phyloP scores from a whole-genome alignment of 2,113 vertebrate genomes.

The Aplodontia rufa region DNA sequence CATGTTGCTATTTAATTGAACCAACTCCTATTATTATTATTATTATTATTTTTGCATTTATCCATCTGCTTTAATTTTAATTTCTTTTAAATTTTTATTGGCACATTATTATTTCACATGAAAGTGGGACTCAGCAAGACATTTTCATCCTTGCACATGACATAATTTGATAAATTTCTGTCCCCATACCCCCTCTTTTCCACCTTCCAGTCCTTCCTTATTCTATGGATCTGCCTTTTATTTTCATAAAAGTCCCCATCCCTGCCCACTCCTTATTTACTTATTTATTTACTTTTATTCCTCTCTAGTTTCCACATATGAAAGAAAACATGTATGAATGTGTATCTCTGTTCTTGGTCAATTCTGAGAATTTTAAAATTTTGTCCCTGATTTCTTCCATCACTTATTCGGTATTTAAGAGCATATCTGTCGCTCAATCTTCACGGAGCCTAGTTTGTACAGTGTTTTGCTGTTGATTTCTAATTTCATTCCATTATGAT shows the following conservation, averaged over 20 bases:
- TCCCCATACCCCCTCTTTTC: not conserved
- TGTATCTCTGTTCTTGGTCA: not conserved
- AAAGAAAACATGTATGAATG: not conserved
- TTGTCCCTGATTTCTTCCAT: not conserved
- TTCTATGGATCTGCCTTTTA: not conserved
- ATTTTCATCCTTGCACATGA: not conserved
- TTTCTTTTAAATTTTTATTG: too few relatives aligned
- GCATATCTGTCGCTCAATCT: not conserved
- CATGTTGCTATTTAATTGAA: not conserved
- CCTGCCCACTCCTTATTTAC: too few relatives aligned
- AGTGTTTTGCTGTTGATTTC: not conserved
- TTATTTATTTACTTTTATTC: not conserved
- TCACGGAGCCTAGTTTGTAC: not conserved
- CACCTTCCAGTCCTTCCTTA: not conserved
- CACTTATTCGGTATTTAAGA: not conserved
- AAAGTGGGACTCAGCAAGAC: not conserved
- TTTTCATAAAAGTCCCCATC: not conserved
- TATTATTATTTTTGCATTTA: too few relatives aligned
- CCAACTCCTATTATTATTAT: not conserved
- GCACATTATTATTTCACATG: not conserved
- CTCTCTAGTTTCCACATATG: not conserved
- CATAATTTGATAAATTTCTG: not conserved
- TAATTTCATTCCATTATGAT: not conserved
- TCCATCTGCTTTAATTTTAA: too few relatives aligned
- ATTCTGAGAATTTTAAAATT: not conserved